phyloP scores from a whole-genome alignment of 2,797 vertebrate genomes.

The Sciaenops ocellatus region DNA sequence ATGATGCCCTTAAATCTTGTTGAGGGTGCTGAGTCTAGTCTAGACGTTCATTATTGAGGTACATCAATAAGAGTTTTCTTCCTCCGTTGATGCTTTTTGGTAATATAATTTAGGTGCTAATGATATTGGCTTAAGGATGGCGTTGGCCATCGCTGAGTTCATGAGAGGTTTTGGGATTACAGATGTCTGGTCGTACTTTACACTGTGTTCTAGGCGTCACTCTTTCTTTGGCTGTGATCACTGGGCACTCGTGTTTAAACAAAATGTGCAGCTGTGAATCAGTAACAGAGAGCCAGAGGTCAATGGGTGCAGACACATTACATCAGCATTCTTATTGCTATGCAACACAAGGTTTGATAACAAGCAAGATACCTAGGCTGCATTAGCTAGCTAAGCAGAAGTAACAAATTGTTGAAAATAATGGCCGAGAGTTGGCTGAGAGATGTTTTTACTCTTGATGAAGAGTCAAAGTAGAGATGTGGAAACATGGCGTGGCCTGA shows the following conservation, averaged over 20 bases:
- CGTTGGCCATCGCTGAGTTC: neutral
- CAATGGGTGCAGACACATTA: constrained; percentile 19
- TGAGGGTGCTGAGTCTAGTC: constrained; percentile 28
- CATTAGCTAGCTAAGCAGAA: neutral
- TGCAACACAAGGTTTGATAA: constrained; percentile 25
- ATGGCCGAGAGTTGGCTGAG: neutral
- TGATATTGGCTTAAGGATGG: neutral
- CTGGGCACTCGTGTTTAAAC: neutral
- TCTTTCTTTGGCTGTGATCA: constrained; percentile 18
- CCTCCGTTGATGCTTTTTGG: constrained; percentile 10
- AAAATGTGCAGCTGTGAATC: constrained; percentile 15
- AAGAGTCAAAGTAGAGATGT: neutral
- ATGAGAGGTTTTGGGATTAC: neutral
- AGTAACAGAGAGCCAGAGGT: constrained; percentile 11
- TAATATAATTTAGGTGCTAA: neutral
- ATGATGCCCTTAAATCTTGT: constrained; percentile 36
- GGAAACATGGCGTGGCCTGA: neutral
- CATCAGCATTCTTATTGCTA: constrained; percentile 22
- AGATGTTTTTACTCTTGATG: neutral
- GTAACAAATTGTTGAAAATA: neutral
- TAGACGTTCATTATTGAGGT: constrained; percentile 13
- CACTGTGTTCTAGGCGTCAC: neutral
- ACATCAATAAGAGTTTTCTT: constrained; percentile 7
- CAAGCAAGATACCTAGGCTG: neutral
- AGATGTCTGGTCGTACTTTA: neutral